Evolutionary conservation across 2,113 vertebrate genomes (phyloP).

Genomic region (Peromyscus polionotus): DNA sequence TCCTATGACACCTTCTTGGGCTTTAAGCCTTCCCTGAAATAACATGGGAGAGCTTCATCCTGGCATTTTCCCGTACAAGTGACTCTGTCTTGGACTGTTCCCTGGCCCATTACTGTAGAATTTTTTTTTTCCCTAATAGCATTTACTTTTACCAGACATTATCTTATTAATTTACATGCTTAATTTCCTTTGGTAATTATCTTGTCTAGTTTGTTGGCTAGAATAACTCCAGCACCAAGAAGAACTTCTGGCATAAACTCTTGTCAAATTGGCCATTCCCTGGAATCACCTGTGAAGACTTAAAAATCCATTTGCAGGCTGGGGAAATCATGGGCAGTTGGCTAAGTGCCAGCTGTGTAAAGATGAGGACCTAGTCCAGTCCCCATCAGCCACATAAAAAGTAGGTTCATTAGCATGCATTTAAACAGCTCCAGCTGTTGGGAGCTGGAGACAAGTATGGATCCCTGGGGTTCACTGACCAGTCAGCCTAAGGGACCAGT

Average conservation of each 20-base stretch:
- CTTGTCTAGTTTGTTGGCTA: neutral
- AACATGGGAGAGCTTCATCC: neutral
- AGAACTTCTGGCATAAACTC: neutral
- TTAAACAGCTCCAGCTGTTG: neutral
- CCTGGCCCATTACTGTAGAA: neutral
- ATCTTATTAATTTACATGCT: conserved; percentile 36
- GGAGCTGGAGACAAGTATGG: neutral
- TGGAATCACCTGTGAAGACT: neutral
- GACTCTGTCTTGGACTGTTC: neutral
- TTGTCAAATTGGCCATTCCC: conserved; percentile 29
- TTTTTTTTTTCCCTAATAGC: neutral
- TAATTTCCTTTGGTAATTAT: conserved; percentile 53
- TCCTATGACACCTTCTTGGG: neutral
- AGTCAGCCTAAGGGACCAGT: neutral
- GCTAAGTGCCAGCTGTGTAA: too few species aligned
- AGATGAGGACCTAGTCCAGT: neutral
- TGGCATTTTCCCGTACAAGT: neutral
- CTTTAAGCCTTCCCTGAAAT: neutral
- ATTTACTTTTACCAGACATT: neutral
- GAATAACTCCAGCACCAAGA: neutral
- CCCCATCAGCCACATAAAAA: neutral
- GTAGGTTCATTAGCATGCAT: too few species aligned
- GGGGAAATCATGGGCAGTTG: too few species aligned
- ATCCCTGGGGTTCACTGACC: too few species aligned
- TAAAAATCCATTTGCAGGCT: neutral